Evolutionary conservation across 2,888 invertebrate species (phyloP), one percentile per base, ranked within the genome.

Genomic region (Perdita meconis): DNA sequence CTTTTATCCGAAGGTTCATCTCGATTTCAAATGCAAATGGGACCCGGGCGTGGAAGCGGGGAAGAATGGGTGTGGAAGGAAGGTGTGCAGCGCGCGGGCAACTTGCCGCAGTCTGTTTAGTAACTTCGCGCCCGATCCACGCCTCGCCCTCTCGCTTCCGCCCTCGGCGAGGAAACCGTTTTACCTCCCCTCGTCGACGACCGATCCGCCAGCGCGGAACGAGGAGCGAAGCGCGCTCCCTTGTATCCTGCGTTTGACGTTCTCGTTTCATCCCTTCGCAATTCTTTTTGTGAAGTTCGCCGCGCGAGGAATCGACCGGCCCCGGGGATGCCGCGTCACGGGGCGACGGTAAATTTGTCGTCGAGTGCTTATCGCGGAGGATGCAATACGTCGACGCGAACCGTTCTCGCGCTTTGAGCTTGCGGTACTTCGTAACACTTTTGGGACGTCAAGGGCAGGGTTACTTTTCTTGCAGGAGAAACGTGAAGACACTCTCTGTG

Each of bases 11-110:
- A 85, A 82, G 84, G 79, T 86, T 89, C 86, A 83, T 88, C 88
- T 86, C 87, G 89, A 90, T 90, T 90, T 90, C 88, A 89, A 89
- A 90, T 90, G 91, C 88, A 90, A 91, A 91, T 91, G 86, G 81
- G 79, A 79, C 80, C 64, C 26, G 56, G 36, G 61, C 40, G 56
- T 30, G 61, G 59, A 55, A 59, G 59, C 56, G 47, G 44, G 47
- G 64, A 55, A 53, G 50, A 65, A 72, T 60, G 53, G 40, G 60
- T 34, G 60, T 34, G 47, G 69, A 64, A 64, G 36, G 47, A 70
- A 55, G 50, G 30, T 40, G 67, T 55, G 65, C 53, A 22, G n/a
- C 57, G 51, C n/a, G n/a, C n/a, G 24, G 66, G 36, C 66, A 66
- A 82, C 66, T 65, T 34, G 65, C 70, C 51, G 40, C 79, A 59